Base-by-base conservation (phyloP, 1,140 invertebrate species). In the Leptopilina clavipes region DNA sequence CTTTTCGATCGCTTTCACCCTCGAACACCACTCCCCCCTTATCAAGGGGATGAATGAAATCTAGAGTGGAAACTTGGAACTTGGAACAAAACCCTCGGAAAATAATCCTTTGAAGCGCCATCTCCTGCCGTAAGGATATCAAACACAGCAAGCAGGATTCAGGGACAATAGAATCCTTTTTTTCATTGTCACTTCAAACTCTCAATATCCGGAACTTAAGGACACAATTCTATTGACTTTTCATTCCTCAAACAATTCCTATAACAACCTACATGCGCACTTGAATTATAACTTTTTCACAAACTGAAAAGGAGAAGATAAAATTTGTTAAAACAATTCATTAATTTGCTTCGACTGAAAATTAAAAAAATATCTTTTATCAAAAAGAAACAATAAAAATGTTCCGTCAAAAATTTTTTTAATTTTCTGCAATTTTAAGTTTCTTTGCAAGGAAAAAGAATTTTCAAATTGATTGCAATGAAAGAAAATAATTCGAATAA, bases 1-100 rank as follows among this genome's bases (percentile, higher is more conserved):
- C 84, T 85, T 85, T 89, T 89, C 87, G 89, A 89, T 90, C 87
- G 25, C 59, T 65, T 65, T 31, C 25, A n/a, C 87, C 85, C 86
- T 81, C 81, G 7, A 86, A 84, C 85, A 83, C 78, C 79, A n/a
- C 76, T 78, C 48, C 25, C 25, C 25, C 5, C 25, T 31, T 52
- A 79, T 83, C 74, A 78, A 75, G 79, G 82, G 79, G 77, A 76
- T 80, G 56, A 65, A 65, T n/a, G 59, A 31, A 22, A 65, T 65
- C 59, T 65, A 65, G 59, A 65, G 59, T 65, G 59, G 59, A 65
- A 65, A 65, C 59, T 31, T 65, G 56, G 56, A 59, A 25, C 19
- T 59, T 25, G 22, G n/a, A 65, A 5, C 59, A 52, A 40, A 40
- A 65, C 59, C 59, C 59, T 37, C 11, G 59, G 25, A 65, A 65